Evolutionary conservation across 2,888 invertebrate species (phyloP).

Genomic region (Caenorhabditis wallacei): DNA sequence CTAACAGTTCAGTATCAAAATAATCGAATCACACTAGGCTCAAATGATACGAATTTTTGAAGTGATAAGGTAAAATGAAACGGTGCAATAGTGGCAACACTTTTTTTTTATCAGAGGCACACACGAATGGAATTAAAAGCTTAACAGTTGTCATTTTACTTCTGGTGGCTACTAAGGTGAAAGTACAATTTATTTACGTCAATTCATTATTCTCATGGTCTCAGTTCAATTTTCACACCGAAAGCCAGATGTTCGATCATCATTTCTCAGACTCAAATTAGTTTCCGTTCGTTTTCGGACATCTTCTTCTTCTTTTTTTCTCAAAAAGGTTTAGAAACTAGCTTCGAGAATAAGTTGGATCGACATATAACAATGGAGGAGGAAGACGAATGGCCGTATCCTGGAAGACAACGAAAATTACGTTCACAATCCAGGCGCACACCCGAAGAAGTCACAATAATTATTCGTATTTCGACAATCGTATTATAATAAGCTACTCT

Average conservation of each 20-base stretch:
- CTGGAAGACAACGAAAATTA: constrained; percentile 35
- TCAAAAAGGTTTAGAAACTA: constrained; percentile 26
- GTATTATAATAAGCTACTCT: constrained; percentile 43
- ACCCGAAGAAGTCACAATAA: constrained; percentile 21
- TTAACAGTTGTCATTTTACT: constrained; percentile 11
- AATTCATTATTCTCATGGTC: not conserved
- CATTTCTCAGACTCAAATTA: constrained; percentile 35
- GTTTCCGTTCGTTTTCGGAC: constrained; percentile 36
- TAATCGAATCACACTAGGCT: constrained; percentile 14
- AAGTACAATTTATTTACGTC: constrained; percentile 15
- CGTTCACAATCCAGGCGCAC: constrained; percentile 25
- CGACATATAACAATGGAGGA: constrained; percentile 34
- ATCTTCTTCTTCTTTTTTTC: constrained; percentile 7
- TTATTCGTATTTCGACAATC: constrained; percentile 40
- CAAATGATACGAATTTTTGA: constrained; percentile 25
- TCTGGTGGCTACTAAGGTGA: constrained; percentile 10
- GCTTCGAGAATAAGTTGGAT: constrained; percentile 28
- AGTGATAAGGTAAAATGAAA: constrained; percentile 25
- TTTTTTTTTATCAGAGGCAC: constrained; percentile 22
- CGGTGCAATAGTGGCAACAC: constrained; percentile 17
- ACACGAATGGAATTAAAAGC: constrained; percentile 9
- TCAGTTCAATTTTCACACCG: constrained; percentile 3
- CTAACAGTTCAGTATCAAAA: constrained; percentile 8
- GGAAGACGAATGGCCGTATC: constrained; percentile 38
- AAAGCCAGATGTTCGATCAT: constrained; percentile 24